Conservation (phyloP, 1,140 invertebrate species). For the Drosophila varians region DNA sequence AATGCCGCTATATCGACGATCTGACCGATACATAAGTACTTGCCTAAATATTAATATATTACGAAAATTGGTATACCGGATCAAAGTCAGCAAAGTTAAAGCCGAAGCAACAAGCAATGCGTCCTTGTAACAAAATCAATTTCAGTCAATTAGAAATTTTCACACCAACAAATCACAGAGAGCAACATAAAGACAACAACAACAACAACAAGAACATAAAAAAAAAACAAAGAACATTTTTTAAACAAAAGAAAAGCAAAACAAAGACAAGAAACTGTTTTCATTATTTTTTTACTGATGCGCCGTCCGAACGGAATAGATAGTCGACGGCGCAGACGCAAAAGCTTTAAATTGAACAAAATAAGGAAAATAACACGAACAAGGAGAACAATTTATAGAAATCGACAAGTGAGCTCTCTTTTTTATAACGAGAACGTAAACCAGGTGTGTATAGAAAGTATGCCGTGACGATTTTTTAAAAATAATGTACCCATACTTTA, state of each 20-base stretch:
- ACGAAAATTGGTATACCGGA: constrained; percentile 64
- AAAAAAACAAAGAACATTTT: constrained; percentile 56
- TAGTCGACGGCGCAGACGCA: constrained; percentile 68
- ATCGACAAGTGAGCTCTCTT: constrained; percentile 31
- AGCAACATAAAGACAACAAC: constrained; percentile 24
- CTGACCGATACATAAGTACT: neutral
- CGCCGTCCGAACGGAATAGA: constrained; percentile 36
- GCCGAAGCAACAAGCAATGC: constrained; percentile 58
- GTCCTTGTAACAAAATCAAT: constrained; percentile 82
- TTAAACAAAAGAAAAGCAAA: constrained; percentile 34
- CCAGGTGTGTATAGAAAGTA: constrained; percentile 58
- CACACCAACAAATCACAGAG: constrained; percentile 47
- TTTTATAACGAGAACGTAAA: constrained; percentile 54
- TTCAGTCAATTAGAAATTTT: constrained; percentile 77
- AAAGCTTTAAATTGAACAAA: constrained; percentile 79
- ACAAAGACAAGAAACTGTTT: constrained; percentile 48
- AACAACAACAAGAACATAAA: constrained; percentile 35
- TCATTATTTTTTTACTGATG: constrained; percentile 80
- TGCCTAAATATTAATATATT: constrained; percentile 4
- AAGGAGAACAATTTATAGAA: constrained; percentile 52
- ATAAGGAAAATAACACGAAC: constrained; percentile 45
- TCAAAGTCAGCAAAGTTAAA: constrained; percentile 43
- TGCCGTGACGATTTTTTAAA: constrained; percentile 61
- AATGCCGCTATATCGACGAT: constrained; percentile 18
- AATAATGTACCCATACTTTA: constrained; percentile 62